Evolutionary conservation across 2,113 vertebrate species (phyloP).

Genomic region (Caloenas nicobarica): DNA sequence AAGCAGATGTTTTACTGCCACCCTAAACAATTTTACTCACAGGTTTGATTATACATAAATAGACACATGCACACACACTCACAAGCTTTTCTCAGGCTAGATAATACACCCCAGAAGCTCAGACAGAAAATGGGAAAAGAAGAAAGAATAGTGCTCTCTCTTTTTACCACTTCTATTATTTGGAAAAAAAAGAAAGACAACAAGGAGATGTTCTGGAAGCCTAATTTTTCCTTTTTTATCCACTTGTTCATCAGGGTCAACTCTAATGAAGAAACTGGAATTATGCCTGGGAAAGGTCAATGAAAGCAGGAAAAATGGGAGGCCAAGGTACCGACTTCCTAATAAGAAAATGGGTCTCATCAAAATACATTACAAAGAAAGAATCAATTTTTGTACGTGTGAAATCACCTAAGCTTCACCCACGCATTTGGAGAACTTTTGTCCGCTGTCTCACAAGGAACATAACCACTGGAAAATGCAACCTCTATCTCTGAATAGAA

Average conservation of each 20-base stretch:
- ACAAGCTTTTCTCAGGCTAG: not conserved
- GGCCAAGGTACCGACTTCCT: not conserved
- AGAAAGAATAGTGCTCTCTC: not conserved
- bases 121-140: not conserved
- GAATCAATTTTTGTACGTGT: not conserved
- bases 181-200: not conserved
- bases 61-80: not conserved
- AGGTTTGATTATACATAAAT: conserved; percentile 9
- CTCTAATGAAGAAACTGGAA: not conserved
- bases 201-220: not conserved
- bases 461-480: not conserved
- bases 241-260: not conserved
- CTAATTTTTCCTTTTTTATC: not conserved
- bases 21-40: not conserved
- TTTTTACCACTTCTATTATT: not conserved
- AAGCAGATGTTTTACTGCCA: conserved; percentile 4
- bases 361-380: not conserved
- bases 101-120: not conserved
- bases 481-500: not conserved
- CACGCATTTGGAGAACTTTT: not conserved
- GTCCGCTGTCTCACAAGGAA: not conserved
- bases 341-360: not conserved
- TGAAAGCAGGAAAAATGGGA: not conserved
- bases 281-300: not conserved
- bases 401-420: not conserved